Conservation (phyloP, 2,888 invertebrate species). For the Leuctra nigra region DNA sequence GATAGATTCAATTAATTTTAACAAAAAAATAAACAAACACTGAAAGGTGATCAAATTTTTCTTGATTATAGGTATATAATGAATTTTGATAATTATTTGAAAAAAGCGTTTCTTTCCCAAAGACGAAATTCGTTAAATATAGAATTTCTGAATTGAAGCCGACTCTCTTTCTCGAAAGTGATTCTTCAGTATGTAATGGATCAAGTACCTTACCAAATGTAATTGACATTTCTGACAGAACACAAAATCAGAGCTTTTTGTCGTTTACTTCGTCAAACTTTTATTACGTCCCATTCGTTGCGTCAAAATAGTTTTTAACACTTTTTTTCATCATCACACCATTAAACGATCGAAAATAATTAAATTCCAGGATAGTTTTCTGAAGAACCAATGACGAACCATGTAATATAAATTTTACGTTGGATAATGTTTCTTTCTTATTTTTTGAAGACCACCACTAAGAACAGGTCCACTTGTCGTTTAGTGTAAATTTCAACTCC, state of each 20-base stretch:
- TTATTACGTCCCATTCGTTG: slow-evolving; percentile 14
- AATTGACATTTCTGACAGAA: slow-evolving; percentile 15
- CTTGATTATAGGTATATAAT: too few relatives aligned
- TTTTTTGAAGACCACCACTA: neutral
- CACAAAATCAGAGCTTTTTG: slow-evolving; percentile 2
- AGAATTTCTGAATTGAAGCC: too few relatives aligned
- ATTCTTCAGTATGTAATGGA: neutral
- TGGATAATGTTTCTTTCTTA: neutral
- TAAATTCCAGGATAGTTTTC: neutral
- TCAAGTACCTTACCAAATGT: slow-evolving; percentile 1
- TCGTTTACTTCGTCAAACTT: slow-evolving; percentile 10
- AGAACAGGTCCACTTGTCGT: too few relatives aligned
- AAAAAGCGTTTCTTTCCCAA: too few relatives aligned
- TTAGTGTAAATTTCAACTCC: too few relatives aligned
- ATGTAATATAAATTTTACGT: slow-evolving; percentile 13
- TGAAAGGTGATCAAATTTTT: too few relatives aligned
- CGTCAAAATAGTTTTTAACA: slow-evolving; percentile 17
- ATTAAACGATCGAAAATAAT: slow-evolving; percentile 12
- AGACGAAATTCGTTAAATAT: too few relatives aligned
- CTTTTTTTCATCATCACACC: neutral
- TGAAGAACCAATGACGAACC: slow-evolving; percentile 3
- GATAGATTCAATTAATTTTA: too few relatives aligned
- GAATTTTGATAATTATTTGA: too few relatives aligned
- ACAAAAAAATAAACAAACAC: too few relatives aligned
- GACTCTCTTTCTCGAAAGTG: too few relatives aligned